Evolutionary conservation across 2,888 invertebrate species (phyloP), one percentile per base, ranked within the genome.

Genomic region (Noctua fimbriata): DNA sequence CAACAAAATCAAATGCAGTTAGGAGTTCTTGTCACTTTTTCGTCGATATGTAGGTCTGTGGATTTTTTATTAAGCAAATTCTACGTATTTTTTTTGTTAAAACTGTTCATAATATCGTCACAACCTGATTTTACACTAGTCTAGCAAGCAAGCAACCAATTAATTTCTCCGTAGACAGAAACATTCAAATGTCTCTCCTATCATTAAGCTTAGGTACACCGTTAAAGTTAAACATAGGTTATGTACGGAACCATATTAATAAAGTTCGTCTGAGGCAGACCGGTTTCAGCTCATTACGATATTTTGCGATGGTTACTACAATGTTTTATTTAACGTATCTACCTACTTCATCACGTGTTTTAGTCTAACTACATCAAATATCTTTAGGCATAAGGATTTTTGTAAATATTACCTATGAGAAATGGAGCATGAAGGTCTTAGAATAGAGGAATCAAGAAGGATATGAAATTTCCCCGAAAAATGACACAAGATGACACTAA

Each of bases 251-350:
- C 85, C 82, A 77, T 83, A 73, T 75, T 86, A 82, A 66, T 74
- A 76, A 66, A 79, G 66, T 70, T 77, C 73, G 60, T 80, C 67
- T 58, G 77, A 82, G 78, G 86, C 87, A 78, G 78, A 88, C 89
- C 89, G 90, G 91, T 91, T 86, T 81, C 76, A 83, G 84, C 90
- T 90, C 89, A 90, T 88, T 88, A 83, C 86, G 79, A 89, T 93
- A 81, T 78, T 80, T 78, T 77, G 60, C 41, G 69, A 81, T 72
- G n/a, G 36, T 75, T 41, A 75, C 36, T 73, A 66, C 6, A 32
- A 69, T 36, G 16, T 81, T 55, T 79, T 14, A 77, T 44, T 67
- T 67, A 67, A 67, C n/a, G 14, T 66, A 47, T 52, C 52, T 44
- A 32, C n/a, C 14, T 63, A 58, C 63, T 52, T 58, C 58, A 58